These are phyloP conservation scores for Chaenodraco wilsoni DNA, from an alignment of 2,797 vertebrate genomes.

Conservation along the genomic window DNA sequence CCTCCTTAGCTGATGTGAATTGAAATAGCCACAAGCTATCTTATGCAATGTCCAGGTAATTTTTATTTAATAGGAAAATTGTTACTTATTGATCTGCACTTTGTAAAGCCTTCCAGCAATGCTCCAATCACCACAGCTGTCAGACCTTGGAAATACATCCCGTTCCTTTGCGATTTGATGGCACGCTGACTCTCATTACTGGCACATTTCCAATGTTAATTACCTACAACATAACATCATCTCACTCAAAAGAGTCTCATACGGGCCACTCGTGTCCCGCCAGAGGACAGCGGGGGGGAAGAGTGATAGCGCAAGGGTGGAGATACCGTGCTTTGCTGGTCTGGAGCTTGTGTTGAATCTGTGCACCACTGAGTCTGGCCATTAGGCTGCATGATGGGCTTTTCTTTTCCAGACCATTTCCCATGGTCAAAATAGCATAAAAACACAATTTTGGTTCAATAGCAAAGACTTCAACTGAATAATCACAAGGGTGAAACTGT, in stretches of 20 bases:
- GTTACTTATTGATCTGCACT: slow-evolving; percentile 97
- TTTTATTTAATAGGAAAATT: slow-evolving; percentile 98
- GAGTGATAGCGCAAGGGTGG: slow-evolving; percentile 59
- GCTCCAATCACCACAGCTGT: slow-evolving; percentile 94
- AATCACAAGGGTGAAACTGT: slow-evolving; percentile 89
- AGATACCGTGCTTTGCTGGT: slow-evolving; percentile 67
- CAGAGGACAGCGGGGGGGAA: slow-evolving; percentile 70
- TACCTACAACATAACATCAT: slow-evolving; percentile 68
- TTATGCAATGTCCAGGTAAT: slow-evolving; percentile 91
- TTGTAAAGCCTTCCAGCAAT: slow-evolving; percentile 92
- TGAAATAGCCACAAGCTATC: slow-evolving; percentile 92
- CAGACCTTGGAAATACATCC: slow-evolving; percentile 90
- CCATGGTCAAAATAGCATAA: slow-evolving; percentile 85
- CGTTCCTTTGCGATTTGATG: slow-evolving; percentile 82
- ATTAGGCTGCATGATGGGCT: slow-evolving; percentile 85
- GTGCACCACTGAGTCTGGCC: slow-evolving; percentile 81
- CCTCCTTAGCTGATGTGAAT: slow-evolving; percentile 81
- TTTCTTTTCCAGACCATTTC: slow-evolving; percentile 86
- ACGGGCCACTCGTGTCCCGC: slow-evolving; percentile 66
- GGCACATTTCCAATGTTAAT: slow-evolving; percentile 87
- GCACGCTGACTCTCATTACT: slow-evolving; percentile 78
- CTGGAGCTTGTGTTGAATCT: slow-evolving; percentile 71
- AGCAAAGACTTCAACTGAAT: slow-evolving; percentile 88
- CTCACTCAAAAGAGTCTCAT: slow-evolving; percentile 63
- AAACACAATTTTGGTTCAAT: slow-evolving; percentile 85